Percentiles rank a stretch among this genome's conserved stretches.
phyloP scores from a whole-genome alignment of 2,888 invertebrate genomes.

The Spodoptera picta region DNA sequence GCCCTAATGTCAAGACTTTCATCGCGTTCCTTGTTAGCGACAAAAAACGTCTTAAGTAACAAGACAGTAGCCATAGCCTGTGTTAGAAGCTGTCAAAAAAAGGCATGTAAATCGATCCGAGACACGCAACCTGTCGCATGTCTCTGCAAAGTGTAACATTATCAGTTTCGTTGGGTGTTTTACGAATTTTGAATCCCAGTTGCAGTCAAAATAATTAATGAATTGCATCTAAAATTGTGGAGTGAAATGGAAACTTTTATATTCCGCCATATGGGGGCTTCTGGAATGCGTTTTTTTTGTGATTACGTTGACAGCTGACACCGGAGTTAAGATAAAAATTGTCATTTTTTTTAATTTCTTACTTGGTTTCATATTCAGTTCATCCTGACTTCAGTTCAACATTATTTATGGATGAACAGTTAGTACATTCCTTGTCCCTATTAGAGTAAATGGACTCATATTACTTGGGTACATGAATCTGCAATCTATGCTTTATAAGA shows the following conservation, averaged over 20 bases:
- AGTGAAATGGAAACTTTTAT: conserved; percentile 23
- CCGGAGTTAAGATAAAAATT: too few species aligned
- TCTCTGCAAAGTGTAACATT: conserved; percentile 47
- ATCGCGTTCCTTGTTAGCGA: conserved; percentile 66
- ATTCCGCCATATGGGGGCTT: conserved; percentile 8
- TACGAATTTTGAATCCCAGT: conserved; percentile 40
- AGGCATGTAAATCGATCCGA: conserved; percentile 80
- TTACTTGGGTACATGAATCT: conserved; percentile 16
- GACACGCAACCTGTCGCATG: conserved; percentile 78
- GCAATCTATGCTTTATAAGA: conserved; percentile 36
- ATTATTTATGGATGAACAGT: too few species aligned
- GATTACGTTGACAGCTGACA: too few species aligned
- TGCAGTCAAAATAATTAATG: conserved; percentile 34
- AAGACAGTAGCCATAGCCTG: conserved; percentile 84
- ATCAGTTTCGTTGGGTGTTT: conserved; percentile 45
- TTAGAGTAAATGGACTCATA: background rate
- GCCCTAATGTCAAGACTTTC: conserved; percentile 67
- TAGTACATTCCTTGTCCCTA: too few species aligned
- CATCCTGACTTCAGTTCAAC: too few species aligned
- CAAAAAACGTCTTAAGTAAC: conserved; percentile 72
- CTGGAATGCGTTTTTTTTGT: too few species aligned
- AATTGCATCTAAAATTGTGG: too few species aligned
- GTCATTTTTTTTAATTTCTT: too few species aligned
- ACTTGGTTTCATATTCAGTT: too few species aligned
- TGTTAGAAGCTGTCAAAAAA: conserved; percentile 76